phyloP scores from a whole-genome alignment of 2,888 invertebrate genomes.

The Drosophila buzzatii region DNA sequence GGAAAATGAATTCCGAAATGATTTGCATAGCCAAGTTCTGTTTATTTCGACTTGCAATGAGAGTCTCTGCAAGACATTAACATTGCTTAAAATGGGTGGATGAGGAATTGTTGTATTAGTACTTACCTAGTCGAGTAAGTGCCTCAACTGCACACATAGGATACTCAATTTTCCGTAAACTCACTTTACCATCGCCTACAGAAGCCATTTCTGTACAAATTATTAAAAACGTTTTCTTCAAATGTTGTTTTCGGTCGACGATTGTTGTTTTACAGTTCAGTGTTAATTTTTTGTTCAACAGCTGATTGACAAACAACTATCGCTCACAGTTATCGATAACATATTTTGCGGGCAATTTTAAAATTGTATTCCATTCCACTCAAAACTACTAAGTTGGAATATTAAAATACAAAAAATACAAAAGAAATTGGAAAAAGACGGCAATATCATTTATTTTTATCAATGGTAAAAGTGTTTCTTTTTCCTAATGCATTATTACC shows the following conservation, averaged over 20 bases:
- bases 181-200: constrained; percentile 88
- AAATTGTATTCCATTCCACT: neutral
- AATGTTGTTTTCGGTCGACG: constrained; percentile 8
- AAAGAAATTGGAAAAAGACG: constrained; percentile 43
- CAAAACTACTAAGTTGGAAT: no score
- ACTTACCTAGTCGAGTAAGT: constrained; percentile 89
- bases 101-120: neutral
- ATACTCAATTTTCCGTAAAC: constrained; percentile 91
- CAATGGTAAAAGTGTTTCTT: constrained; percentile 45
- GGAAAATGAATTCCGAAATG: constrained; percentile 93
- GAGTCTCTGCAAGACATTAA: constrained; percentile 70
- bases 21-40: constrained; percentile 90
- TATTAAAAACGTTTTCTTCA: neutral
- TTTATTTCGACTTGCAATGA: constrained; percentile 83
- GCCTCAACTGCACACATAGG: constrained; percentile 92
- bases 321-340: constrained; percentile 31
- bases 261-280: constrained; percentile 26
- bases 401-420: neutral
- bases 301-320: constrained; percentile 10
- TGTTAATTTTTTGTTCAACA: constrained; percentile 12
- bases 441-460: constrained; percentile 55
- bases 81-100: neutral
- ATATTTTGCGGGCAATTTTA: constrained; percentile 3
- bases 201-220: constrained; percentile 39
- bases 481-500: constrained; percentile 40